Base-by-base conservation (phyloP, 2,888 invertebrate species). In the Celastrina argiolus region DNA sequence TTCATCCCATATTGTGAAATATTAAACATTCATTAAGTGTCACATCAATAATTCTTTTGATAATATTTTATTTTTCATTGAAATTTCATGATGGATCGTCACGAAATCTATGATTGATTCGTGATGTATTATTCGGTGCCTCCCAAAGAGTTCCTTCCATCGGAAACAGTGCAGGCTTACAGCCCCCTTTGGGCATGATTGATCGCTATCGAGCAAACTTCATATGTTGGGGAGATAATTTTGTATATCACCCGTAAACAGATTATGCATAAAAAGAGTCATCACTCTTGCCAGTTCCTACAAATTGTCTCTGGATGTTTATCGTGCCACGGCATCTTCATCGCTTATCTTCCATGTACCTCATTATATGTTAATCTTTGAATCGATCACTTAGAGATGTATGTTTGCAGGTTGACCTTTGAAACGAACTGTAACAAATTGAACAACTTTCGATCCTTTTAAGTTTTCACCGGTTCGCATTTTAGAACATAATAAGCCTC, bases 191-290 rank as follows among this genome's bases (percentile, higher is more conserved):
- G 81, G 79, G 79, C 80, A 84, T 90, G 91, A 91, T 90, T 89
- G 90, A 91, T 91, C 84, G 81, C 88, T 75, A 71, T 78, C 79
- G 78, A 74, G 81, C 81, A 87, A 90, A 90, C 90, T 90, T 89
- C 90, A 89, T 89, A 91, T 90, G 90, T 88, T 89, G 81, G 82
- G 80, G 73, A 88, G 89, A 90, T 90, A 88, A 90, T 91, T 90
- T 90, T 85, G 87, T 90, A 88, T 88, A 88, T 89, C 87, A 87
- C 83, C 86, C 84, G 83, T 88, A 87, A 89, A 88, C 87, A 88
- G 88, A 89, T 89, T 87, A 89, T 79, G 81, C 82, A 81, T 87
- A 83, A 87, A 88, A 89, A 88, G 87, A 87, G 86, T 81, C 82
- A 83, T 83, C 83, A 78, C 81, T 83, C 81, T 81, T 72, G 67